Base-by-base conservation (phyloP, 1,140 invertebrate genomes). In the Drosophila albomicans region DNA sequence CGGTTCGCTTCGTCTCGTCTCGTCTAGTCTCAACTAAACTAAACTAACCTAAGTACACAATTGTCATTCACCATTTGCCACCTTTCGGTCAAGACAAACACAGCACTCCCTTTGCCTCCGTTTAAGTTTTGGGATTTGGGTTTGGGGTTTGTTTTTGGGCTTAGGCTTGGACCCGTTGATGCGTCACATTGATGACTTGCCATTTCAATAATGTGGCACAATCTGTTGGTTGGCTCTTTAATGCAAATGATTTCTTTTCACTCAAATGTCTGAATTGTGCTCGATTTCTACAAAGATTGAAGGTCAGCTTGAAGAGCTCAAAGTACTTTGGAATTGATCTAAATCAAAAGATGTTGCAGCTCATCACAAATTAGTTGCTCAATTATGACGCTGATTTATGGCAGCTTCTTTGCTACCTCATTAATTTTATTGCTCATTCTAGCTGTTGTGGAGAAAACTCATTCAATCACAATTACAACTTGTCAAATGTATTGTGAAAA, bases 31-130 rank as follows among this genome's bases (percentile, higher is more conserved):
- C 20, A n/a, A 2, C 48, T 6, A 5, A 32, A 52, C 25, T 52
- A 32, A 48, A 67, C 54, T 51, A 35, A 43, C 35, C 46, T 58
- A 68, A 68, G 64, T 68, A 73, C 56, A 74, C 71, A 62, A 41
- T 74, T 56, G 71, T 46, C 71, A 74, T 68, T 67, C 71, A 51
- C 46, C 35, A 15, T 35, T 68, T 74, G 64, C 58, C 72, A 75
- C 67, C 67, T 70, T 70, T 45, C 67, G 67, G 72, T 52, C 67
- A 75, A 71, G 8, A 70, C 67, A 63, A 75, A 75, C 67, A 70
- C 38, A 48, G 41, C 57, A 73, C 64, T 56, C 64, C 71, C 41
- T 48, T 15, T 3, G 35, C 46, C 28, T 6, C 15, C n/a, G n/a
- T 56, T 30, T 28, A 32, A 16, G 51, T 32, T 52, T 28, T 43